A percentile compares a stretch with the other conserved stretches of the same genome.
Conservation (phyloP, 30 jellyfish, hydroid and myxozoan species). For the Pseudorhiza aurosa region DNA sequence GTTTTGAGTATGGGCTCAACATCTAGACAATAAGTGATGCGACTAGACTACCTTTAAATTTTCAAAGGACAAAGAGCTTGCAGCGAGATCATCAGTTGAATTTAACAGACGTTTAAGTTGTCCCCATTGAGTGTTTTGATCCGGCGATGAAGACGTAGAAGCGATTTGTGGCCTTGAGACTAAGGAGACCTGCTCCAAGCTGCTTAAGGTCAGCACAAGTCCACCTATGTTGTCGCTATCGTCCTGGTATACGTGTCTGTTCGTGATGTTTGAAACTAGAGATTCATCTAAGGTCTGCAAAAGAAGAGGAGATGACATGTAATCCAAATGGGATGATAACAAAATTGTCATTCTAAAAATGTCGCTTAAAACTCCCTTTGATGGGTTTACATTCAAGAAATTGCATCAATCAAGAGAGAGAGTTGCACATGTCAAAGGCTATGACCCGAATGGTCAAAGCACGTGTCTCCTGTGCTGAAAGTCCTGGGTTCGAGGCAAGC, state of each 20-base stretch:
- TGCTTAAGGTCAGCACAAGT: slow-evolving; percentile 32
- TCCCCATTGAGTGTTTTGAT: neutral
- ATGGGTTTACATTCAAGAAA: too few species aligned
- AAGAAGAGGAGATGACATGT: too few species aligned
- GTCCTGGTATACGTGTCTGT: slow-evolving; percentile 76
- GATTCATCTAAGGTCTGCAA: slow-evolving; percentile 48
- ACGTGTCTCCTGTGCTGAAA: too few species aligned
- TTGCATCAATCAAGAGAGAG: too few species aligned
- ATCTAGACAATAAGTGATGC: too few species aligned
- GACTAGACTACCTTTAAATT: slow-evolving; percentile 39
- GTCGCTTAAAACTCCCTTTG: too few species aligned
- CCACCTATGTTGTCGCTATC: slow-evolving; percentile 70
- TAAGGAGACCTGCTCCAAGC: slow-evolving; percentile 31
- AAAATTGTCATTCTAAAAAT: too few species aligned
- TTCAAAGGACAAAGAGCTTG: slow-evolving; percentile 31
- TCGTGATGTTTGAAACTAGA: slow-evolving; percentile 20
- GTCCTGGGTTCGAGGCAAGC: too few species aligned
- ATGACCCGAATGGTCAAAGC: too few species aligned
- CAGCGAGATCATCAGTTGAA: slow-evolving; percentile 31
- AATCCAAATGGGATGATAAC: too few species aligned
- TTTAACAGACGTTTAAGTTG: slow-evolving; percentile 26
- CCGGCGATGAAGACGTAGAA: neutral
- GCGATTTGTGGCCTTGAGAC: neutral
- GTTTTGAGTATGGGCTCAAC: too few species aligned
- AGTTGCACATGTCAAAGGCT: too few species aligned